Conservation (phyloP, 1,140 invertebrate genomes). For the Drosophila yakuba region DNA sequence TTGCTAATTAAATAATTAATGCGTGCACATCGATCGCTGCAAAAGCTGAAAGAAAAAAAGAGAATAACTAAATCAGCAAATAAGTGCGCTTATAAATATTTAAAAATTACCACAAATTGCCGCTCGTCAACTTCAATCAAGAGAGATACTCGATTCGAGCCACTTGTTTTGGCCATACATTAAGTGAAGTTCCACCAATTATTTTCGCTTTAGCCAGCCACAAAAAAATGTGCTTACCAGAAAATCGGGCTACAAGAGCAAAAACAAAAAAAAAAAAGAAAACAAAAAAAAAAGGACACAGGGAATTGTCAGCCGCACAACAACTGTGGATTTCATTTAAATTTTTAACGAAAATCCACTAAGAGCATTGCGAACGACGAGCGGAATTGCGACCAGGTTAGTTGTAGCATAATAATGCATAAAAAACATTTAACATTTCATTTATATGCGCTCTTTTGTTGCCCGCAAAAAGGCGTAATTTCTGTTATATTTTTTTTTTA, state of each 20-base stretch:
- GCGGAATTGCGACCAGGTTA: conserved; percentile 17
- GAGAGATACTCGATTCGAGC: conserved; percentile 6
- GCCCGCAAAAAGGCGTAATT: not conserved
- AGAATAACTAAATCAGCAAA: not conserved
- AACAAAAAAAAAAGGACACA: not conserved
- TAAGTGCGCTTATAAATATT: conserved; percentile 1
- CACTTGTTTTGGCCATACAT: conserved; percentile 6
- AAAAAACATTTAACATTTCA: not conserved
- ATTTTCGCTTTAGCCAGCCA: conserved; percentile 9
- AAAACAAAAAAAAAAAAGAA: too few species aligned
- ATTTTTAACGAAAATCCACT: conserved; percentile 73
- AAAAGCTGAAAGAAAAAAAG: not conserved
- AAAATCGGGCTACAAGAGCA: conserved; percentile 2
- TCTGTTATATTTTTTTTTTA: conserved; percentile 4
- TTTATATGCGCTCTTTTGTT: not conserved
- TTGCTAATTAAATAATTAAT: not conserved
- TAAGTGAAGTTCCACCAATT: conserved; percentile 27
- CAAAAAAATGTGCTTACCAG: conserved; percentile 14
- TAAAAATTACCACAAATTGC: not conserved
- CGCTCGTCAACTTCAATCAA: not conserved
- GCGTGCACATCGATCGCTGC: not conserved
- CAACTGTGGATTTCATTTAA: conserved; percentile 48
- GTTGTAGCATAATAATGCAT: conserved; percentile 1
- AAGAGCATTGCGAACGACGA: conserved; percentile 41
- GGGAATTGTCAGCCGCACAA: conserved; percentile 38